Evolutionary conservation across 2,888 invertebrate species (phyloP), one percentile per base, ranked within the genome.

Genomic region (Linhomoeus sp.): DNA sequence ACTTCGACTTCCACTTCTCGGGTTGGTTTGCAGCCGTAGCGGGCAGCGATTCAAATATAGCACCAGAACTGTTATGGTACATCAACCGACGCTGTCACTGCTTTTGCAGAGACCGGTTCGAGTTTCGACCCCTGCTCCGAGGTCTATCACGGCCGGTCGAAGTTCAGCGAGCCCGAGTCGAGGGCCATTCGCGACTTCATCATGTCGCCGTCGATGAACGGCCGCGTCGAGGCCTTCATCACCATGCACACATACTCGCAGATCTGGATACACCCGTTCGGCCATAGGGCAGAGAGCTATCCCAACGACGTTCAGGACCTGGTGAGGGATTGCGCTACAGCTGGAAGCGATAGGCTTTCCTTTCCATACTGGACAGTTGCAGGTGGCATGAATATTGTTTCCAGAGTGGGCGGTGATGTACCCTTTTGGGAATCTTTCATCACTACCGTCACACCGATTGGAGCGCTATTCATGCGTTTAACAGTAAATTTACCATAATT

Each of bases 171-270:
- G 46, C 63, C 63, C 1, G 24, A 25, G 49, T 55, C 40, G 47
- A 50, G 57, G 42, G 60, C 62, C n/a, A 56, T 63, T 23, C 49
- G 61, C 14, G 56, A 63, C 50, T 56, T 55, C 43, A 49, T 64
- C 25, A 45, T 53, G 23, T 53, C 58, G 7, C 47, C 54, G 1
- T 60, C 58, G 45, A 33, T 62, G 36, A 42, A 49, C 24, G 59
- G 61, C 9, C 59, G 58, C 39, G 54, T 62, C 35, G 60, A 64
- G 43, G 62, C 57, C 7, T 63, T 61, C 49, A 55, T 63, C 24
- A 63, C 63, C 9, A 50, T 63, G 24, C 63, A 63, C 52, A 61
- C 63, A 2, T 63, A 63, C 51, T 58, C 61, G 1, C 63, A 63
- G 42, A 50, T 63, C 14, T 61, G 62, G 62, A 60, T 61, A 33